Evolutionary conservation across 2,797 vertebrate genomes (phyloP).

Genomic region (Chanos chanos): DNA sequence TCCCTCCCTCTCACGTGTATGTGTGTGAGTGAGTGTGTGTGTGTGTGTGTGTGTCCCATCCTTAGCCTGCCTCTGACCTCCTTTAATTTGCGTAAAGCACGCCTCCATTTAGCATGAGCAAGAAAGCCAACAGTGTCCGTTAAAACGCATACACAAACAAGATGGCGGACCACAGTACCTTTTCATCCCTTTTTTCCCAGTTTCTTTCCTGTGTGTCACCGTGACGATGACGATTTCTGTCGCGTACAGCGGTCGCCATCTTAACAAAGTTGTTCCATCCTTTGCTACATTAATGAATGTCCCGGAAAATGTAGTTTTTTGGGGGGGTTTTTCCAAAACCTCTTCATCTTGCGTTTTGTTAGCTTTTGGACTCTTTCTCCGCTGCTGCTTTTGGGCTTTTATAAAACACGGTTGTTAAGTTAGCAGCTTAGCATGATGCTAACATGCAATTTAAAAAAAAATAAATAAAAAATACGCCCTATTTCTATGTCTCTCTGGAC

Average conservation of each 20-base stretch:
- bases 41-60: slow-evolving; percentile 43
- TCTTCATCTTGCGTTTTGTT: too few relatives aligned
- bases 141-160: slow-evolving; percentile 50
- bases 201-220: slow-evolving; percentile 29
- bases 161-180: slow-evolving; percentile 67
- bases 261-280: slow-evolving; percentile 21
- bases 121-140: slow-evolving; percentile 26
- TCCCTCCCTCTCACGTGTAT: background rate
- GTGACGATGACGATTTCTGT: background rate
- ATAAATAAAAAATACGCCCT: too few relatives aligned
- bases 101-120: slow-evolving; percentile 46
- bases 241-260: background rate
- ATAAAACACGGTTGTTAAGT: too few relatives aligned
- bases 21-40: slow-evolving; percentile 6
- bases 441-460: too few relatives aligned
- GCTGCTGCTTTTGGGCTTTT: too few relatives aligned
- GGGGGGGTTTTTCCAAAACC: too few relatives aligned
- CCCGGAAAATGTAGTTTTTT: too few relatives aligned
- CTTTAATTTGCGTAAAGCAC: slow-evolving; percentile 38
- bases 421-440: too few relatives aligned
- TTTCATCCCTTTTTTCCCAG: slow-evolving; percentile 19
- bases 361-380: too few relatives aligned
- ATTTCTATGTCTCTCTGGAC: slow-evolving; percentile 21
- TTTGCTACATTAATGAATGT: background rate
- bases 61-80: slow-evolving; percentile 55